Base-by-base conservation (phyloP, 2,797 vertebrate species). In the Poliocrania exsul region DNA sequence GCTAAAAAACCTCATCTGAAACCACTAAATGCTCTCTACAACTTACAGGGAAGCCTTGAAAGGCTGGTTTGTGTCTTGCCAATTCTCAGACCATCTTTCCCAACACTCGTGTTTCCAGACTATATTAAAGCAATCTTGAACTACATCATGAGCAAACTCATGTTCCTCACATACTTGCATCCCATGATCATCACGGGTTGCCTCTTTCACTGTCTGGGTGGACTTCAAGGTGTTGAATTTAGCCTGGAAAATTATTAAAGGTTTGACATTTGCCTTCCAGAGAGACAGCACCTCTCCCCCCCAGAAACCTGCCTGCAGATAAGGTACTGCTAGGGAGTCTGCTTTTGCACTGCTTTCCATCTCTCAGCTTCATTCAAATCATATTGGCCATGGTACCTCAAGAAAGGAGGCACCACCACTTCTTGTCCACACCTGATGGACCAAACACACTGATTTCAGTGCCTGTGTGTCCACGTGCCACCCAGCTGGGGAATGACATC, bases 1-100 rank as follows among this genome's bases (percentile, higher is more conserved):
- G 21, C 60, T 61, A 33, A 58, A 85, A 94, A 85, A 47, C 26
- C 90, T 95, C 95, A 92, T 29, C 33, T 60, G 56, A 92, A 94
- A 73, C 66, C 73, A 92, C 86, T 61, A 73, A 87, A 64, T 1
- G 10, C 42, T 91, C 58, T 40, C 46, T 56, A 71, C 62, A 86
- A 50, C 78, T 53, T n/a, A 86, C 0, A 1, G 31, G 31, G 77
- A 95, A 92, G 38, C 86, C 67, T 47, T 87, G 53, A 89, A 96
- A 91, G 69, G 51, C 42, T 64, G 13, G 50, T 78, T 84, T 92
- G 83, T 60, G 53, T 57, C 75, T 62, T 42, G 47, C 25, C 49
- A 61, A 87, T 69, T 25, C 79, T 92, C 53, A 85, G 61, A 54
- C 40, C 65, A 54, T 46, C 42, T 35, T 64, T 11, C 65, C 33